phyloP scores from a whole-genome alignment of 2,113 vertebrate species.

The Bolborhynchus lineola region DNA sequence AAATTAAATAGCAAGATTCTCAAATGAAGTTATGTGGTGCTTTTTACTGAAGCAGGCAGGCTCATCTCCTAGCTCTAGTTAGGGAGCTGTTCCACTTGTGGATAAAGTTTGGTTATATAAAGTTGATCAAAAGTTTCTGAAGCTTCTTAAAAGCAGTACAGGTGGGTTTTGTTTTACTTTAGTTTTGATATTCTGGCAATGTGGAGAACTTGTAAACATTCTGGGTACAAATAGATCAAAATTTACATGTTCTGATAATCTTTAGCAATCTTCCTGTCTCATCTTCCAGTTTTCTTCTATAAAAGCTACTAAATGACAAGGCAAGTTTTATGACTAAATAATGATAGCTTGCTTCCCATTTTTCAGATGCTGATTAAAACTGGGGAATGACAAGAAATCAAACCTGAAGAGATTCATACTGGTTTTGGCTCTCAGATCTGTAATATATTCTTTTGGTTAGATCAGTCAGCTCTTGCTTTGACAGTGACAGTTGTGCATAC shows the following conservation, averaged over 20 bases:
- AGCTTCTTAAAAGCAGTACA: background rate
- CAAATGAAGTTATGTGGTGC: background rate
- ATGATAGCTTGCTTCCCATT: background rate
- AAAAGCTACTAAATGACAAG: background rate
- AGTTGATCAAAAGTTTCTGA: background rate
- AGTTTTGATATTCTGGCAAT: background rate
- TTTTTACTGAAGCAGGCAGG: background rate
- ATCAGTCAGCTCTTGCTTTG: background rate
- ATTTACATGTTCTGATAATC: background rate
- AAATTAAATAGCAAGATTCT: background rate
- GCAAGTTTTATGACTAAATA: background rate
- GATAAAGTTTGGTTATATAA: background rate
- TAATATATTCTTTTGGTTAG: accelerated
- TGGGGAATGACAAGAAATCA: background rate
- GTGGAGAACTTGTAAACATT: background rate
- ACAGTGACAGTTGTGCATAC: background rate
- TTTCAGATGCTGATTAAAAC: background rate
- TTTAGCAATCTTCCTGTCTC: background rate
- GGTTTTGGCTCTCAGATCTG: background rate
- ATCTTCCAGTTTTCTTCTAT: background rate
- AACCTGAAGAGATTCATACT: background rate
- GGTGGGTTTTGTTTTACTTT: background rate
- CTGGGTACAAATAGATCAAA: background rate
- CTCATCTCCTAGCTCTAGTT: background rate
- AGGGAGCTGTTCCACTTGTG: background rate